A percentile compares a stretch with the other conserved stretches of the same genome.
These are phyloP conservation scores for Calyptomena viridis DNA, from an alignment of 2,113 vertebrate genomes.

Conservation along the genomic window DNA sequence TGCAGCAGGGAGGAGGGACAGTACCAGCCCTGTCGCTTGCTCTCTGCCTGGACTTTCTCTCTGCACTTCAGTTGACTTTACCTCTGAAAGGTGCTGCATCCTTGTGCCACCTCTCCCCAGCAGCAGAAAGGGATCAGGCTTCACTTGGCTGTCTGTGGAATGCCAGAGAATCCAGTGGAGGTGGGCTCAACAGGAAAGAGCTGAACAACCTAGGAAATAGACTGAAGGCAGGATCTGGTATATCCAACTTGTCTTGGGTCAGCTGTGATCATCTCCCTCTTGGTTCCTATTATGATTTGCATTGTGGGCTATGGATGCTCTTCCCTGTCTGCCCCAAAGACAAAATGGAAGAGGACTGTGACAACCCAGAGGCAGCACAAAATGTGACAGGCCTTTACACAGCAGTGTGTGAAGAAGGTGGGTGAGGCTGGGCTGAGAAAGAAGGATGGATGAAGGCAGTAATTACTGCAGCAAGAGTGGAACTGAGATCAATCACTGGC, in stretches of 20 bases:
- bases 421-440: not conserved
- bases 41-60: not conserved
- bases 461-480: not conserved
- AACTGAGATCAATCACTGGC: not conserved
- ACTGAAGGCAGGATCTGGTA: not conserved
- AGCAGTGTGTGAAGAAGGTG: not conserved
- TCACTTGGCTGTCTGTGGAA: not conserved
- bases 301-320: not conserved
- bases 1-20: not conserved
- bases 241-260: not conserved
- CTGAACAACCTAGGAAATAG: not conserved
- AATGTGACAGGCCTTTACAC: not conserved
- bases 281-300: not conserved
- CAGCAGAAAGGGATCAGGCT: not conserved
- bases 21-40: not conserved
- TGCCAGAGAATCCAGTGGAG: not conserved
- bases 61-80: not conserved
- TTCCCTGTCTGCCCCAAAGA: not conserved
- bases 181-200: not conserved
- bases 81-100: not conserved
- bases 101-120: not conserved
- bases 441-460: not conserved
- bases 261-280: not conserved
- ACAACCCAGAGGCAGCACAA: not conserved
- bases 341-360: not conserved